Conservation (phyloP, 2,888 invertebrate genomes). For the Scaptomyza polygonia region DNA sequence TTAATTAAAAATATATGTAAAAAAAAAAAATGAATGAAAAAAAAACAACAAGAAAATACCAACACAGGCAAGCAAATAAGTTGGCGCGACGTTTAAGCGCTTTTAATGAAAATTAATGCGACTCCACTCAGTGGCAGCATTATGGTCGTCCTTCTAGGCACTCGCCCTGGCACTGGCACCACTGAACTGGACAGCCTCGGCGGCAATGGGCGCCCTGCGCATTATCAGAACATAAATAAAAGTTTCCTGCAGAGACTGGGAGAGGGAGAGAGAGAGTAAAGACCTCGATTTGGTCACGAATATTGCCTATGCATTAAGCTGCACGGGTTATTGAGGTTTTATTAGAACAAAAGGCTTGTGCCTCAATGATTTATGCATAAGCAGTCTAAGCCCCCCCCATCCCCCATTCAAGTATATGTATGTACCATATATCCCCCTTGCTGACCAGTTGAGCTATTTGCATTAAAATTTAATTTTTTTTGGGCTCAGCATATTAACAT, state of each 20-base stretch:
- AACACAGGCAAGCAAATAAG: slow-evolving; percentile 64
- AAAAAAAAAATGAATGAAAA: not conserved
- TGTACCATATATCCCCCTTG: no score
- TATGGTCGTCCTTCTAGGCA: slow-evolving; percentile 1
- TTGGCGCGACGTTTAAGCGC: slow-evolving; percentile 72
- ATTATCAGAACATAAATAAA: slow-evolving; percentile 67
- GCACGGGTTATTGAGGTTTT: slow-evolving; percentile 47
- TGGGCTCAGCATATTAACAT: no score
- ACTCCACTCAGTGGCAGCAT: slow-evolving; percentile 23
- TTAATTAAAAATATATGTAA: slow-evolving; percentile 67
- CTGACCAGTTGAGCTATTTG: slow-evolving; percentile 63
- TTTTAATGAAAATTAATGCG: slow-evolving; percentile 77
- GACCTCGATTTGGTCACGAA: slow-evolving; percentile 50
- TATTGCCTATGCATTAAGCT: slow-evolving; percentile 46
- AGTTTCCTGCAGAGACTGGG: slow-evolving; percentile 48
- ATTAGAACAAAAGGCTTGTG: slow-evolving; percentile 60
- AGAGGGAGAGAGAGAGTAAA: slow-evolving; percentile 5
- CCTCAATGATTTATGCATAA: slow-evolving; percentile 70
- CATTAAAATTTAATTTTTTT: slow-evolving; percentile 69
- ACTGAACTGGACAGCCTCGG: slow-evolving; percentile 13
- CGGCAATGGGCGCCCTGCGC: slow-evolving; percentile 41
- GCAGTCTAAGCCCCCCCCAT: not conserved
- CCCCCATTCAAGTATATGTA: not conserved
- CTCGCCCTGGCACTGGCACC: not conserved
- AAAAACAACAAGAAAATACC: slow-evolving; percentile 15